A percentile compares a stretch with the other conserved stretches of the same genome.
Evolutionary conservation across 35 echinoderm and acorn worm species (phyloP).

Genomic region (Stichopus chloronotus): DNA sequence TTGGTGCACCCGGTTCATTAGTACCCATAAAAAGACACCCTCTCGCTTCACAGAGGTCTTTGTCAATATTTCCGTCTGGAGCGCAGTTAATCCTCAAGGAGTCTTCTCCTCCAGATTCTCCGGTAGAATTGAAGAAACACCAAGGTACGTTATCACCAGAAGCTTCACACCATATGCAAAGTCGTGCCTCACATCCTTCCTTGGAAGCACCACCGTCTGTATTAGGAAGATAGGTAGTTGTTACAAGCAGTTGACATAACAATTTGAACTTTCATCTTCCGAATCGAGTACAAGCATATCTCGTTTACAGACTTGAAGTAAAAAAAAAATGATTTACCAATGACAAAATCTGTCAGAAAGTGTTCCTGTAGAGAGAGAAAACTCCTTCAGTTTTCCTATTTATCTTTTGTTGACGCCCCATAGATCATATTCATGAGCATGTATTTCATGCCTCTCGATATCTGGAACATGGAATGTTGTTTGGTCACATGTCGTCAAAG

Average conservation of each 20-base stretch:
- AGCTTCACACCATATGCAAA: conserved; percentile 73
- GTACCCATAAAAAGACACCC: conserved; percentile 73
- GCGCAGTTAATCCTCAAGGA: conserved; percentile 68
- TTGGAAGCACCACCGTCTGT: conserved; percentile 67
- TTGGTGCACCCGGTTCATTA: conserved; percentile 51
- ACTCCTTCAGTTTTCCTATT: no score
- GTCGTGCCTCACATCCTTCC: conserved; percentile 59
- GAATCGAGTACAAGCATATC: neutral
- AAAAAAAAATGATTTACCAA: no score
- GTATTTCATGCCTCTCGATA: no score
- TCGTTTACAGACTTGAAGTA: neutral
- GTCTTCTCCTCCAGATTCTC: conserved; percentile 57
- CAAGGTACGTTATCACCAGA: conserved; percentile 55
- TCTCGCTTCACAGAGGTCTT: conserved; percentile 44
- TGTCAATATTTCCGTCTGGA: conserved; percentile 70
- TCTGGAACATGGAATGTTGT: no score
- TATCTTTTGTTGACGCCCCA: no score
- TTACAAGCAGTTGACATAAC: neutral
- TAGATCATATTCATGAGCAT: no score
- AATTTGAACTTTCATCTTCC: neutral
- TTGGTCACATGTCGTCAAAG: no score
- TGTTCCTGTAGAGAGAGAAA: no score
- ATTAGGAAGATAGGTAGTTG: neutral
- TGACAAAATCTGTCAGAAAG: no score
- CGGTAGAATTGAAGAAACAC: conserved; percentile 87